Percentiles rank a stretch among this genome's conserved stretches.
These are phyloP conservation scores for Aepyceros melampus DNA, from an alignment of 2,113 vertebrate species.

Conservation along the genomic window DNA sequence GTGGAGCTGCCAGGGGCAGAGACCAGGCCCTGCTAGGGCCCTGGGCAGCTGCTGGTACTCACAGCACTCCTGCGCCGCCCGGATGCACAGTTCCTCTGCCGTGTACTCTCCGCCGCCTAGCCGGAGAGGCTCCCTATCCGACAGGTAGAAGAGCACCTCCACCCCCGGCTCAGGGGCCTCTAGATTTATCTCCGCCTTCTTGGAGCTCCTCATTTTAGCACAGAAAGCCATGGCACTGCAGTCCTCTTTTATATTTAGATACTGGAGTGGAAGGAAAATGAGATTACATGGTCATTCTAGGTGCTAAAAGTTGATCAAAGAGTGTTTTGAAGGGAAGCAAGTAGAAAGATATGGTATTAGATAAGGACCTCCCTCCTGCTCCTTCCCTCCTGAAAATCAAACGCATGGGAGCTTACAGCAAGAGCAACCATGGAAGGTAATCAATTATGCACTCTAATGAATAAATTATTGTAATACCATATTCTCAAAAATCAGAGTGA, in stretches of 20 bases:
- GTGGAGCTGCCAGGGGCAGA: not conserved
- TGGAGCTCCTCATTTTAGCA: conserved; percentile 93
- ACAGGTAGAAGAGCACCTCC: conserved; percentile 90
- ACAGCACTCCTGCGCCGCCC: conserved; percentile 92
- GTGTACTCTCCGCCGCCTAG: conserved; percentile 86
- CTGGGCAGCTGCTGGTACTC: conserved; percentile 72
- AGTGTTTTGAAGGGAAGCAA: not conserved
- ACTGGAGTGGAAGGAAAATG: conserved; percentile 71
- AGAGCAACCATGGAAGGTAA: not conserved
- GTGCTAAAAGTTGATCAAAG: not conserved
- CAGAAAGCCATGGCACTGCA: conserved; percentile 96
- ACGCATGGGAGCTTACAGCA: not conserved
- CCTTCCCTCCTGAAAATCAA: not conserved
- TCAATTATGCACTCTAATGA: not conserved
- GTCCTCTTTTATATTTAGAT: conserved; percentile 88
- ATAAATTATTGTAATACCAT: not conserved
- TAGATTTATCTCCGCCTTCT: conserved; percentile 79
- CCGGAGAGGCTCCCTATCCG: conserved; percentile 81
- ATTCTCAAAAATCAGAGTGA: conserved; percentile 4
- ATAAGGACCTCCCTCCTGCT: not conserved
- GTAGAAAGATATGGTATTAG: not conserved
- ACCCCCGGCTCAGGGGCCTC: conserved; percentile 83
- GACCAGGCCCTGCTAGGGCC: not conserved
- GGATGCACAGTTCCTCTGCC: conserved; percentile 89
- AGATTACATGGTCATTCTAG: not conserved